phyloP scores from a whole-genome alignment of 2,113 vertebrate species.

The Emydura subglobosa region DNA sequence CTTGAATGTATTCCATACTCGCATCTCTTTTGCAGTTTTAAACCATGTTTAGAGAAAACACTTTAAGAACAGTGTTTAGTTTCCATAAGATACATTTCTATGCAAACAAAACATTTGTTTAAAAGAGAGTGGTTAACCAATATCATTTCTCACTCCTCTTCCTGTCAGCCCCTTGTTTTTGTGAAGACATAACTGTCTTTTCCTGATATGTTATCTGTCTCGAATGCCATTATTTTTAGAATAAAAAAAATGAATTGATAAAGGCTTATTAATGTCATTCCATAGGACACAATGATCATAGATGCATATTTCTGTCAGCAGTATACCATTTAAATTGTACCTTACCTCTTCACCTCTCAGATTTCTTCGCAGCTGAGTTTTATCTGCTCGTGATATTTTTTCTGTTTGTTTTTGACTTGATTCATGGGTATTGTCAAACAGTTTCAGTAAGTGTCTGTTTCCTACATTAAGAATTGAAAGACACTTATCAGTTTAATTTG shows the following conservation, averaged over 20 bases:
- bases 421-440: background rate
- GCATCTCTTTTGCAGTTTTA: background rate
- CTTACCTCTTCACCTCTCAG: background rate
- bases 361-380: background rate
- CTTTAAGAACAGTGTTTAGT: background rate
- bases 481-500: background rate
- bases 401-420: background rate
- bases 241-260: background rate
- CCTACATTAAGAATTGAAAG: background rate
- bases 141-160: background rate
- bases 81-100: background rate
- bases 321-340: background rate
- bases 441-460: background rate
- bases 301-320: background rate
- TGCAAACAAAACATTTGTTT: background rate
- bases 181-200: background rate
- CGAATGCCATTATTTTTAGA: background rate
- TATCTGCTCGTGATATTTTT: background rate
- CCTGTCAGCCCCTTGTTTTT: background rate
- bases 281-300: background rate
- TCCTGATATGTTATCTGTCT: background rate
- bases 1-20: background rate
- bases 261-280: background rate
- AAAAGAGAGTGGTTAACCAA: background rate
- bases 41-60: background rate